phyloP scores from a whole-genome alignment of 1,140 invertebrate species.

The Micrasema minimum region DNA sequence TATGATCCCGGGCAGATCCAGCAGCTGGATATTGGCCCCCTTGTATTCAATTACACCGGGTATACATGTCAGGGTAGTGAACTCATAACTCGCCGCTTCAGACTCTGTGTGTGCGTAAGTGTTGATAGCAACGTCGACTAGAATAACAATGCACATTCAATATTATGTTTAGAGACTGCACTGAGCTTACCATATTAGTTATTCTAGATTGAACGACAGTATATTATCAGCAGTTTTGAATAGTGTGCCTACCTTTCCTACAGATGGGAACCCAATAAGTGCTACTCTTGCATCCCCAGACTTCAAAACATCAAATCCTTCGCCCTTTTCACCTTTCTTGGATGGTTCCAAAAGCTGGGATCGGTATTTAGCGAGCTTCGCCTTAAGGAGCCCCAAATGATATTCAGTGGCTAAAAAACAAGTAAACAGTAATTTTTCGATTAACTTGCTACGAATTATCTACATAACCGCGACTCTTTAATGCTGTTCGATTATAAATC shows the following conservation, averaged over 20 bases:
- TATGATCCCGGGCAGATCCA: conserved; percentile 97
- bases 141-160: too few relatives aligned
- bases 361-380: conserved; percentile 97
- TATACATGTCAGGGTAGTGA: conserved; percentile 99
- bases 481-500: too few relatives aligned
- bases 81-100: conserved; percentile 97
- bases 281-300: conserved; percentile 99
- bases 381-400: conserved; percentile 97
- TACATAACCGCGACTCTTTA: too few relatives aligned
- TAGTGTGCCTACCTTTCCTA: conserved; percentile 86
- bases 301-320: conserved; percentile 99
- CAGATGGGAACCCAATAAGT: conserved; percentile 97
- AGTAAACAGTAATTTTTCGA: not conserved
- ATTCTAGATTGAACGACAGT: too few relatives aligned
- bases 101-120: conserved; percentile 94
- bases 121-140: conserved; percentile 93
- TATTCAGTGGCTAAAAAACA: conserved; percentile 93
- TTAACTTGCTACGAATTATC: too few relatives aligned
- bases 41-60: conserved; percentile 98
- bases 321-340: conserved; percentile 97
- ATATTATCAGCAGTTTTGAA: too few relatives aligned
- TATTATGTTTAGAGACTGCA: too few relatives aligned
- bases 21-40: conserved; percentile 97
- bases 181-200: too few relatives aligned
- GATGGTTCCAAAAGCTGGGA: conserved; percentile 94